Evolutionary conservation across 2,888 invertebrate genomes (phyloP), one percentile per base, ranked within the genome.

Genomic region (Oligia fasciuncula): DNA sequence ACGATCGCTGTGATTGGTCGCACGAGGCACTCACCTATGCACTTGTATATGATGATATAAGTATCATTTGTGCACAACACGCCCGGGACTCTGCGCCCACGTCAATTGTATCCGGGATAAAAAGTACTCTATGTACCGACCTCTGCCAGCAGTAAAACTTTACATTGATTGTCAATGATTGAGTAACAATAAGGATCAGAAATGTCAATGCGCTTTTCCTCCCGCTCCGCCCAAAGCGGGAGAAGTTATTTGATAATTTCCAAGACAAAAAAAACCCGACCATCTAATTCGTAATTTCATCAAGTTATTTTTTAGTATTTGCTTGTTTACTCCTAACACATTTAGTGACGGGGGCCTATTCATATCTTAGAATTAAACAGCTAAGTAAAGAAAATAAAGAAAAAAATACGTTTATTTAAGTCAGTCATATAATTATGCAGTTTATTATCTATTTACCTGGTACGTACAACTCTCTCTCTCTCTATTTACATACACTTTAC

Each of bases 1-100:
- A 62, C 40, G 29, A 54, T 54, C 49, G 19, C 65, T 35, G 40
- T 75, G 83, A 79, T 75, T 43, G 65, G 69, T 62, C 65, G 84
- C 84, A 79, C 69, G 75, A 75, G 69, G 9, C 68, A 23, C 43
- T 14, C 71, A 66, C 46, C 35, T 14, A 49, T 57, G 17, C 35
- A 73, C 62, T 57, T 62, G 62, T 6, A 40, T 6, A 51, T 35
- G 60, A 51, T 57, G 57, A 11, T 54, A 63, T 72, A 60, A 57
- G 35, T 17, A 29, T 14, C 46, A 29, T 2, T 69, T 17, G n/a
- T n/a, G 19, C n/a, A n/a, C 13, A 71, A 23, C 43, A 19, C 65
- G 11, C 35, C 51, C 19, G 46, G 51, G 19, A 46, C 23, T 72
- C 49, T 23, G 0, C 49, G 23, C 72, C 80, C 49, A 73, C 57